These are phyloP conservation scores for Scolopax bukidnonensis DNA, from an alignment of 2,797 vertebrate genomes.

Conservation along the genomic window DNA sequence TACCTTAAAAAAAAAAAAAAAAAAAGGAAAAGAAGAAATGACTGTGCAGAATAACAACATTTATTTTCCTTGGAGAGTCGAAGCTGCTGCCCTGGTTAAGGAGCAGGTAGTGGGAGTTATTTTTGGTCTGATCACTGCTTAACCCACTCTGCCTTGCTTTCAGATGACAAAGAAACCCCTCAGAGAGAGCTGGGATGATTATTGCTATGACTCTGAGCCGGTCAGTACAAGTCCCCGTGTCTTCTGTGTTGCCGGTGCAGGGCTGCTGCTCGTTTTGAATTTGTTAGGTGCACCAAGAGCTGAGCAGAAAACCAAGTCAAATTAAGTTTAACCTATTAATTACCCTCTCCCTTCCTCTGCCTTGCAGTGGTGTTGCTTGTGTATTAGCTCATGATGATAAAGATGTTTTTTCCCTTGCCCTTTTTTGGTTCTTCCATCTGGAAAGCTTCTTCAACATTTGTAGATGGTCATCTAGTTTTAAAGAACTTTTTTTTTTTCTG, in stretches of 20 bases:
- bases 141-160: conserved; percentile 87
- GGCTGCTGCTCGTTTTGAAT: conserved; percentile 35
- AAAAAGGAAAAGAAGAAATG: background rate
- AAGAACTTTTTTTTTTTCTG: background rate
- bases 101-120: conserved; percentile 18
- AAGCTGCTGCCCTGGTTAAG: conserved; percentile 11
- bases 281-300: background rate
- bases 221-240: conserved; percentile 85
- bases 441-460: background rate
- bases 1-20: background rate
- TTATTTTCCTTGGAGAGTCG: background rate
- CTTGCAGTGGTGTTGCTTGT: background rate
- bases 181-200: conserved; percentile 93
- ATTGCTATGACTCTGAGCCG: conserved; percentile 94
- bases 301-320: conserved; percentile 21
- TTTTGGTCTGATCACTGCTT: conserved; percentile 55
- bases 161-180: conserved; percentile 93
- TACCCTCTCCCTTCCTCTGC: background rate
- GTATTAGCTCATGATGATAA: background rate
- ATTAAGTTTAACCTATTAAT: background rate
- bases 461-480: background rate
- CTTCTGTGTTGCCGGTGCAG: conserved; percentile 59
- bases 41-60: background rate
- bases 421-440: conserved; percentile 39
- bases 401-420: background rate